phyloP scores from a whole-genome alignment of 2,888 invertebrate species.

The Cynaeus angustus region DNA sequence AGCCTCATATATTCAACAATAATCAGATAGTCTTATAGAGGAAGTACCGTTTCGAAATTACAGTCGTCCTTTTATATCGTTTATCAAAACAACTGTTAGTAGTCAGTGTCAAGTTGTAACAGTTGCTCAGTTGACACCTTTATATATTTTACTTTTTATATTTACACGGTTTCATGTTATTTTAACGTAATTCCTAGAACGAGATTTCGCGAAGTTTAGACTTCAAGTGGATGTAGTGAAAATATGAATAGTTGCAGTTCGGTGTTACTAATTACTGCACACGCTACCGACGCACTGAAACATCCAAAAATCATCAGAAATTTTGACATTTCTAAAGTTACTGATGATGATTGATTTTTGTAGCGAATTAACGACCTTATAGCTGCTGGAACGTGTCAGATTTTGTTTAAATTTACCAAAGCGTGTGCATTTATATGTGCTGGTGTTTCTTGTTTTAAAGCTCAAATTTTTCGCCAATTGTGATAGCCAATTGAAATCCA shows the following conservation, averaged over 20 bases:
- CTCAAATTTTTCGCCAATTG: too few relatives aligned
- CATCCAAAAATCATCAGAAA: neutral
- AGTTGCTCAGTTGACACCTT: neutral
- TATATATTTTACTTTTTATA: neutral
- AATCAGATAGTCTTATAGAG: neutral
- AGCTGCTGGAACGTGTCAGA: too few relatives aligned
- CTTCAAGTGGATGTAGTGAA: neutral
- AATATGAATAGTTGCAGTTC: constrained; percentile 2
- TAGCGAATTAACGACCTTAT: too few relatives aligned
- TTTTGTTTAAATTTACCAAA: too few relatives aligned
- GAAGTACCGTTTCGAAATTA: neutral
- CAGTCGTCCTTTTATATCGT: neutral
- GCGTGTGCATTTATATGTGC: too few relatives aligned
- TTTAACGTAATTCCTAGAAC: neutral
- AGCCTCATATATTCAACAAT: constrained; percentile 4
- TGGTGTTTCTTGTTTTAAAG: too few relatives aligned
- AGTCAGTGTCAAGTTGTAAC: neutral
- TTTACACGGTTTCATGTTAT: neutral
- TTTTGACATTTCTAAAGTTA: too few relatives aligned
- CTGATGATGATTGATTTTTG: too few relatives aligned
- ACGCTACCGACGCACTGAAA: neutral
- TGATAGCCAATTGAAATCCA: too few relatives aligned
- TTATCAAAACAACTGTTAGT: neutral
- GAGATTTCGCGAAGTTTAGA: neutral
- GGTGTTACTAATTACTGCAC: neutral